Base-by-base conservation (phyloP, 2,113 vertebrate species). In the Nothoprocta pentlandii region DNA sequence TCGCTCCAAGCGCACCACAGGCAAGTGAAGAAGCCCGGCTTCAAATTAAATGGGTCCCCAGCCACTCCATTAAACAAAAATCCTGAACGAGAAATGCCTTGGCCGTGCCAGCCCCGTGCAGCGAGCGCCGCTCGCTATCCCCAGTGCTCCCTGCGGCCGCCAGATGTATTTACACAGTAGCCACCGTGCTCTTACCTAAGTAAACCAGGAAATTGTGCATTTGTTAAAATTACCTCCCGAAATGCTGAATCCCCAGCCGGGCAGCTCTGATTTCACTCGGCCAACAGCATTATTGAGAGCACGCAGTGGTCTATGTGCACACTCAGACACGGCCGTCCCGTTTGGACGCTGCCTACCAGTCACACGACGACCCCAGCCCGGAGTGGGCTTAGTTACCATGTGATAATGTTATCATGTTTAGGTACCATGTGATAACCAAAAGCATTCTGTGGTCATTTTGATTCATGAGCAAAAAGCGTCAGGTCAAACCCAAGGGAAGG, bases 11-110 rank as follows among this genome's bases (percentile, higher is more conserved):
- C 69, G 80, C 94, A 94, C 86, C 96, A 94, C 90, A 87, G 84
- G 94, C 96, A 58, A 95, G 80, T 59, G 94, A 95, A 82, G 93
- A 96, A 71, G 85, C 96, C 95, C 94, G 89, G 95, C 93, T 95
- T 71, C 94, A 92, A 94, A 96, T 97, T 85, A 95, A 97, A 97
- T 58, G 94, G 87, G 93, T 97, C 96, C 97, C 96, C 94, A 97
- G 96, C 73, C 95, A 91, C 93, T 94, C 94, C 94, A 96, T 95
- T 96, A 96, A 95, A 66, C 85, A 90, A 92, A 69, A 95, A 92
- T 47, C 64, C 85, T 94, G 92, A 78, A 70, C 25, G 28, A 70
- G 89, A 80, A 59, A 71, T 93, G 66, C 96, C 93, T 2, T 66
- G 95, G 96, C 93, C 62, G 76, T 87, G 96, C 88, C 96, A 94